Evolutionary conservation across 1,140 invertebrate species (phyloP).

Genomic region (Rhopalosiphum padi): DNA sequence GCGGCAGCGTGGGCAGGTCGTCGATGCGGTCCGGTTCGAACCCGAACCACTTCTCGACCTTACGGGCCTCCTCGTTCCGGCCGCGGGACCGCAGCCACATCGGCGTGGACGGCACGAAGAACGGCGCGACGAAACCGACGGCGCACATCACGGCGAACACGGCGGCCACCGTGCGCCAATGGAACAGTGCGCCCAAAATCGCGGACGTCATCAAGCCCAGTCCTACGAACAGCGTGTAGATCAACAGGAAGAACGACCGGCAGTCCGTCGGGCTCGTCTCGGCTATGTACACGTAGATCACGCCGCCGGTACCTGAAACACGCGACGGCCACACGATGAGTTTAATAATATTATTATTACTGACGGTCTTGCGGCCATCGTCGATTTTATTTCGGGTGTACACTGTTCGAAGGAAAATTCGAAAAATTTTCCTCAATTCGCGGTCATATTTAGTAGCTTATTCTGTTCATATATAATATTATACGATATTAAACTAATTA

Average conservation of each 20-base stretch:
- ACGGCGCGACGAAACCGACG: constrained; percentile 62
- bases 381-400: neutral
- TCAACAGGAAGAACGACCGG: constrained; percentile 42
- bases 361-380: neutral
- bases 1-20: constrained; percentile 46
- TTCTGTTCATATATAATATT: too few relatives aligned
- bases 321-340: neutral
- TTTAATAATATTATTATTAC: too few relatives aligned
- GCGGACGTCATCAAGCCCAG: constrained; percentile 66
- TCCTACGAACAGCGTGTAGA: neutral
- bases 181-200: constrained; percentile 68
- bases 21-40: constrained; percentile 59
- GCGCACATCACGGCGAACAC: constrained; percentile 66
- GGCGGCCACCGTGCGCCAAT: constrained; percentile 70
- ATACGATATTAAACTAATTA: too few relatives aligned
- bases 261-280: constrained; percentile 30
- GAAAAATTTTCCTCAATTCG: too few relatives aligned
- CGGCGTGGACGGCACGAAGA: constrained; percentile 68
- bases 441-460: too few relatives aligned
- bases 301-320: constrained; percentile 25
- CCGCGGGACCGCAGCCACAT: constrained; percentile 64
- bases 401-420: too few relatives aligned
- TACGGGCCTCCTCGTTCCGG: constrained; percentile 60
- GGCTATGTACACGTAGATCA: constrained; percentile 40
- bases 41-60: constrained; percentile 59